phyloP scores from a whole-genome alignment of 2,113 vertebrate genomes.

The Litocranius walleri region DNA sequence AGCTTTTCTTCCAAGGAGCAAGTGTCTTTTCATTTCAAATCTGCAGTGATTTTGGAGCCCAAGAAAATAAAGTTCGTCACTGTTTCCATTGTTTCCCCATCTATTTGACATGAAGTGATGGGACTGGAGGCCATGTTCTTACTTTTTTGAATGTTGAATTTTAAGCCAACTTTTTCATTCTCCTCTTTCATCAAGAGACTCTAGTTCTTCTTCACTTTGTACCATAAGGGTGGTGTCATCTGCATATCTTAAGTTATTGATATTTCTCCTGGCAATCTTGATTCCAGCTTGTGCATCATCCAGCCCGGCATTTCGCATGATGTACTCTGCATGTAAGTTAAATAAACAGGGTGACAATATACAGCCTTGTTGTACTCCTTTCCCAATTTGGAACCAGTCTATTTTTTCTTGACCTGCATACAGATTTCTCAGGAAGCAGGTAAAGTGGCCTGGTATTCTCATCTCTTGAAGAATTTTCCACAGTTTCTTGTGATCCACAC shows the following conservation, averaged over 20 bases:
- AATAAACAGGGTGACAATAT: not conserved
- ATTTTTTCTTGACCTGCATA: not conserved
- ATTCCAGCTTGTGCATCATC: not conserved
- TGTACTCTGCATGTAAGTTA: not conserved
- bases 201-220: not conserved
- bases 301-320: accelerated
- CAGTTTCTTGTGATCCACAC: not conserved
- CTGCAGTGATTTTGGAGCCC: not conserved
- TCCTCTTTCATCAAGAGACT: not conserved
- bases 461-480: not conserved
- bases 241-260: not conserved
- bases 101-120: not conserved
- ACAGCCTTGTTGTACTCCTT: not conserved
- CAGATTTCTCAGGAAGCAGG: not conserved
- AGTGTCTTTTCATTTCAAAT: not conserved
- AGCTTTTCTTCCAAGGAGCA: not conserved
- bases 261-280: not conserved
- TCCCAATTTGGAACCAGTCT: not conserved
- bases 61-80: not conserved
- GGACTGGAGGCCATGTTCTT: not conserved
- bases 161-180: not conserved
- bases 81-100: not conserved
- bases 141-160: not conserved
- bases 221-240: not conserved
- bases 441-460: not conserved